These are phyloP conservation scores for Scaptomyza graminum DNA, from an alignment of 1,140 invertebrate species.

Conservation along the genomic window DNA sequence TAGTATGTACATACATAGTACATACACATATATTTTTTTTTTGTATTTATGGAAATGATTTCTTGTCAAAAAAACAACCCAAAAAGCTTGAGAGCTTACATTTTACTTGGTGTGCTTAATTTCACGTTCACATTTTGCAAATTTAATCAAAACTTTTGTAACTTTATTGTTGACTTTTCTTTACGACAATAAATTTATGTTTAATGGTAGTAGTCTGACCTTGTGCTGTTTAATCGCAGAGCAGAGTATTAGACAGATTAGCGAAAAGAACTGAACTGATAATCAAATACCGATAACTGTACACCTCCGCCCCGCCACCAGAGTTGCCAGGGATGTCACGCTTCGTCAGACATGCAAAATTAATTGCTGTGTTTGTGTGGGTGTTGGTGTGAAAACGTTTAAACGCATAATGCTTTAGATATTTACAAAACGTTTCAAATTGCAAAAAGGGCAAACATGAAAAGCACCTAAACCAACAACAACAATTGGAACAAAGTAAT, in stretches of 20 bases:
- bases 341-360: slow-evolving; percentile 26
- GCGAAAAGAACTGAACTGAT: slow-evolving; percentile 9
- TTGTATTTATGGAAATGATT: neutral
- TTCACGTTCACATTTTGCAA: neutral
- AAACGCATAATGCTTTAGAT: slow-evolving; percentile 23
- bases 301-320: too few species aligned
- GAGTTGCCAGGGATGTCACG: too few species aligned
- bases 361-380: slow-evolving; percentile 23
- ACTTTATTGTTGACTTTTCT: neutral
- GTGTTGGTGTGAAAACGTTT: slow-evolving; percentile 22
- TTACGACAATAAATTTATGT: neutral
- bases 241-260: slow-evolving; percentile 27
- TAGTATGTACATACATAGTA: too few species aligned
- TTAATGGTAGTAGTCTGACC: neutral
- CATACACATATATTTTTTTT: too few species aligned
- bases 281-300: slow-evolving; percentile 1
- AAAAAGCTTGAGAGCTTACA: neutral
- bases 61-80: neutral
- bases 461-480: neutral
- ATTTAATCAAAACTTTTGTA: too few species aligned
- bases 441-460: slow-evolving; percentile 12
- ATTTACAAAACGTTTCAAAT: slow-evolving; percentile 5
- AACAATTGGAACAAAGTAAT: slow-evolving; percentile 21
- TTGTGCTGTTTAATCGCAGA: neutral
- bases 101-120: neutral